Base-by-base conservation (phyloP, 2,797 vertebrate species). In the Eleutherodactylus coqui region DNA sequence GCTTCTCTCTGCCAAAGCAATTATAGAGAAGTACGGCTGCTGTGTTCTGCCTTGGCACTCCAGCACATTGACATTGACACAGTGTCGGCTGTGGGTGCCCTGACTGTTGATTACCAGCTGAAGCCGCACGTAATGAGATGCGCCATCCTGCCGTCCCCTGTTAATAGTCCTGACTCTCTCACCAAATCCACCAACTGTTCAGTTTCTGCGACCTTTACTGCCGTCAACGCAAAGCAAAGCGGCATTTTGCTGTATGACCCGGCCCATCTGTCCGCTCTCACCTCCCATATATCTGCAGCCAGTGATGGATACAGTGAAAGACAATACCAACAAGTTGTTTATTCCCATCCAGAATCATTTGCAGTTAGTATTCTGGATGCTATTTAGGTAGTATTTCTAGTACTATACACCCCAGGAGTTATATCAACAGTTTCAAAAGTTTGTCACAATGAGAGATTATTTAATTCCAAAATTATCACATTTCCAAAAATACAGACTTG, bases 101-200 rank as follows among this genome's bases (percentile, higher is more conserved):
- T 16, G 67, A 75, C 36, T 58, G 81, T 47, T 32, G 51, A 83
- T 83, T 45, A 83, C 64, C 80, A 73, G 47, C 34, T 73, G n/a
- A 73, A 83, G n/a, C 51, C 19, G n/a, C 5, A n/a, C 13, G n/a
- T 32, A 45, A 58, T 45, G 36, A 75, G 81, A 83, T 21, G n/a
- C 38, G 2, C 24, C n/a, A 41, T 47, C 67, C 45, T 3, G 24
- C 64, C 64, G 5, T 70, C 51, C 51, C 76, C 2, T 4, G 76
- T 41, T 58, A 41, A 55, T 58, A 17, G 19, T 78, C 76, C 49
- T 16, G 3, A 38, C 29, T 38, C 51, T 27, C 32, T 29, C 76
- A 14, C 36, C 53, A 24, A 24, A 62, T 58, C 77, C 38, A 29
- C 55, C 38, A 45, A 41, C 77, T 62, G 51, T 79, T 79, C 53